Base-by-base conservation (phyloP, 2,113 vertebrate species). In the Dipodomys spectabilis region DNA sequence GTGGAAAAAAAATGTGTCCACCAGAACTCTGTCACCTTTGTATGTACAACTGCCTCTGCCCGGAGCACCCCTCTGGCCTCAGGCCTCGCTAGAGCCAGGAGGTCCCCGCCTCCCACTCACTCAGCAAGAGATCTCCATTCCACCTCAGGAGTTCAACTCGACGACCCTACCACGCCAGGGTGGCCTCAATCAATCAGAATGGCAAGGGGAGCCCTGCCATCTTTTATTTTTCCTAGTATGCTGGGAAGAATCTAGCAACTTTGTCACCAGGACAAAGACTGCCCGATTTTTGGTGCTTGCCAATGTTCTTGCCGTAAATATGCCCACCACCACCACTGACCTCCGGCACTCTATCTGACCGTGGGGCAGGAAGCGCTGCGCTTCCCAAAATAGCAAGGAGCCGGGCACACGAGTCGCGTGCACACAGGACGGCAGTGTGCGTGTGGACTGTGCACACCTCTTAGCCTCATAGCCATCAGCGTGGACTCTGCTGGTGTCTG, bases 301-400 rank as follows among this genome's bases (percentile, higher is more conserved):
- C 28, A 4, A 9, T 39, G 53, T 77, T 60, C 85, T n/a, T 39
- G 75, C 83, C 35, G 15, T 86, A 78, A 88, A 73, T 2, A 32
- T 1, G 32, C 22, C 49, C 15, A 49, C 19, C 5, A 5, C 6
- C 2, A 5, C 6, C 2, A 39, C 27, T 0, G 2, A 74, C 67
- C 18, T 69, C 39, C 9, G 22, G 53, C 39, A 49, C 12, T 12
- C 49, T 13, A 57, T 4, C 20, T 53, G 64, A 44, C 67, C 5
- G 27, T 23, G 68, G 53, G 13, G 0, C 7, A 35, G 78, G 80
- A 64, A 68, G 75, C 10, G 57, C 44, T 0, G 2, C 35, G 60
- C 32, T 69, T 68, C 64, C 28, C 20, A 12, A 27, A 39, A 7
- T 0, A 32, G 53, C 28, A 23, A 22, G 57, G 7, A 9, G 49